Percentiles rank a stretch among this genome's conserved stretches.
These are phyloP conservation scores for Chymomyza caudatula DNA, from an alignment of 2,888 invertebrate species.

Conservation along the genomic window DNA sequence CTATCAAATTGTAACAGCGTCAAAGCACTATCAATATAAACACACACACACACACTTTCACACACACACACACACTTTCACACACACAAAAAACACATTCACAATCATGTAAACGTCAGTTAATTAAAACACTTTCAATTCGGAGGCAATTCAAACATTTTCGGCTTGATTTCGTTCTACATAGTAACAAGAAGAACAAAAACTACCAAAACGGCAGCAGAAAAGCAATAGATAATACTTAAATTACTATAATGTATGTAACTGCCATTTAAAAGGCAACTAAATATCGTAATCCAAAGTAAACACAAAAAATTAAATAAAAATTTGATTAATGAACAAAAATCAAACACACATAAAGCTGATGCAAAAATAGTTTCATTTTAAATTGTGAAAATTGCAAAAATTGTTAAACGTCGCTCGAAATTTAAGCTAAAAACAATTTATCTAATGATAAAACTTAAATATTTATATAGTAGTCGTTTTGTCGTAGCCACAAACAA, in stretches of 20 bases:
- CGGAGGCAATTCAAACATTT: slow-evolving; percentile 24
- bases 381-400: slow-evolving; percentile 29
- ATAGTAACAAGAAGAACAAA: slow-evolving; percentile 8
- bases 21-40: slow-evolving; percentile 19
- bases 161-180: not conserved
- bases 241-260: slow-evolving; percentile 37
- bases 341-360: slow-evolving; percentile 7
- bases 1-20: slow-evolving; percentile 61
- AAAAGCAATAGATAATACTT: slow-evolving; percentile 18
- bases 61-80: not conserved
- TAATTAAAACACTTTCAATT: slow-evolving; percentile 42
- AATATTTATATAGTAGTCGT: not conserved
- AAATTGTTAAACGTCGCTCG: slow-evolving; percentile 9
- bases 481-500: slow-evolving; percentile 11
- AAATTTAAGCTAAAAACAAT: slow-evolving; percentile 15
- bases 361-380: slow-evolving; percentile 55
- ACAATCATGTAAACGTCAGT: no score
- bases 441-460: slow-evolving; percentile 5
- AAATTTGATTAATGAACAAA: slow-evolving; percentile 24
- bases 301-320: slow-evolving; percentile 43
- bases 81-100: slow-evolving; percentile 13
- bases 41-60: slow-evolving; percentile 15
- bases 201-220: slow-evolving; percentile 39
- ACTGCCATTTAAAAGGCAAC: slow-evolving; percentile 58
- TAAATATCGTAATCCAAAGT: slow-evolving; percentile 52